phyloP scores from a whole-genome alignment of 2,797 vertebrate genomes.

The Spinus pinus region DNA sequence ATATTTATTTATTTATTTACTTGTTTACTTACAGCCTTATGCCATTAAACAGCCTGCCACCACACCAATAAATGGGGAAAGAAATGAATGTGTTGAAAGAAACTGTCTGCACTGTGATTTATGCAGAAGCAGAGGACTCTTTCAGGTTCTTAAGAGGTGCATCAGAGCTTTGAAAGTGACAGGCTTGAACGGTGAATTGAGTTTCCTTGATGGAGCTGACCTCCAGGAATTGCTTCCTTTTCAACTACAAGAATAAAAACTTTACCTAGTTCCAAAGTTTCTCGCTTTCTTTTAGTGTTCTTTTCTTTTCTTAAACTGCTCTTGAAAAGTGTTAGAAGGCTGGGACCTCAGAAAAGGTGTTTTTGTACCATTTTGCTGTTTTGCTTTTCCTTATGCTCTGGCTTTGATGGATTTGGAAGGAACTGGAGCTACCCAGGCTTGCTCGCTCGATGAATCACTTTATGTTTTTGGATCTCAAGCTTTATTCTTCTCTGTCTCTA shows the following conservation, averaged over 20 bases:
- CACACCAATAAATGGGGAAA: neutral
- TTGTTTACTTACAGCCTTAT: slow-evolving; percentile 13
- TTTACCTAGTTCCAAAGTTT: slow-evolving; percentile 45
- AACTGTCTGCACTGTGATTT: slow-evolving; percentile 5
- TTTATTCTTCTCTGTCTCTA: neutral
- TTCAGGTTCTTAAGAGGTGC: slow-evolving; percentile 6
- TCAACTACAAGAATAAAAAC: slow-evolving; percentile 15
- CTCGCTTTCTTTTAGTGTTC: neutral
- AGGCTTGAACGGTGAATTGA: slow-evolving; percentile 6
- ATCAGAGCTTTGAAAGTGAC: slow-evolving; percentile 32
- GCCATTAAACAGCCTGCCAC: neutral
- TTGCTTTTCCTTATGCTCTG: neutral
- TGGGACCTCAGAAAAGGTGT: neutral
- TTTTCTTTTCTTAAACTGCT: slow-evolving; percentile 1
- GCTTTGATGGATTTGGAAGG: slow-evolving; percentile 31
- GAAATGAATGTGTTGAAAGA: slow-evolving; percentile 23
- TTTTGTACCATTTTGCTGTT: neutral
- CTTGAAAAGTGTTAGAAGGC: neutral
- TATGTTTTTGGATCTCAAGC: neutral
- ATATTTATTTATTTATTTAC: slow-evolving; percentile 47
- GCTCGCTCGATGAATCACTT: neutral
- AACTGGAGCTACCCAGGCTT: neutral
- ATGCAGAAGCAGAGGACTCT: slow-evolving; percentile 4
- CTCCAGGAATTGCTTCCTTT: slow-evolving; percentile 34
- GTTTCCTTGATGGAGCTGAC: slow-evolving; percentile 48